phyloP scores from a whole-genome alignment of 1,140 invertebrate genomes.

The Saccostrea echinata region DNA sequence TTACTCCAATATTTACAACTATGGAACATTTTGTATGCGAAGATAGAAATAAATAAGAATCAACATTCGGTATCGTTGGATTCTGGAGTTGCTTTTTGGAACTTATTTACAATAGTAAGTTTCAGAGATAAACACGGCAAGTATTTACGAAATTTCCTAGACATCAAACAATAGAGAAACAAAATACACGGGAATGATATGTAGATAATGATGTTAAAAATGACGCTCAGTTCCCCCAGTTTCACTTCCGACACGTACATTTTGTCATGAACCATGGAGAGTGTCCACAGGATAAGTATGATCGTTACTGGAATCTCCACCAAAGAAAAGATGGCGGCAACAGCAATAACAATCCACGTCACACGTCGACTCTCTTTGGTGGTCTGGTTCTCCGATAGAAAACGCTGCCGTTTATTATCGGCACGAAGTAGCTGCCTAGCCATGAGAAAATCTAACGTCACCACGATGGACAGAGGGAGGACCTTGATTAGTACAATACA shows the following conservation, averaged over 20 bases:
- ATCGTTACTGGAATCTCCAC: slow-evolving; percentile 50
- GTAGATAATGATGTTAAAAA: slow-evolving; percentile 52
- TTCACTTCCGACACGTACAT: slow-evolving; percentile 44
- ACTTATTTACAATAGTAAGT: background rate
- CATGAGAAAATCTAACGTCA: slow-evolving; percentile 52
- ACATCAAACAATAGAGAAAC: slow-evolving; percentile 54
- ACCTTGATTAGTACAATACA: slow-evolving; percentile 47
- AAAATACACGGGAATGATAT: slow-evolving; percentile 55
- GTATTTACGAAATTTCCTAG: slow-evolving; percentile 43
- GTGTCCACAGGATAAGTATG: slow-evolving; percentile 51
- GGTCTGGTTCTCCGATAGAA: background rate
- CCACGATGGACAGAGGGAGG: slow-evolving; percentile 20
- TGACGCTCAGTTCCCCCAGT: slow-evolving; percentile 31
- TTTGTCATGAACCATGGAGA: slow-evolving; percentile 47
- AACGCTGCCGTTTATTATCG: slow-evolving; percentile 38
- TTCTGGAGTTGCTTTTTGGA: background rate
- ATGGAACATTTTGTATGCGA: too few relatives aligned
- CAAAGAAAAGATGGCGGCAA: slow-evolving; percentile 38
- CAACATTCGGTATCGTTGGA: background rate
- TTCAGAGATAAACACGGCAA: background rate
- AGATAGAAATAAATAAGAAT: background rate
- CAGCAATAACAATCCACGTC: slow-evolving; percentile 47
- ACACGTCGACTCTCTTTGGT: slow-evolving; percentile 44
- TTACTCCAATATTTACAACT: too few relatives aligned
- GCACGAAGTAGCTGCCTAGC: slow-evolving; percentile 38